phyloP scores from a whole-genome alignment of 2,888 invertebrate species.

The Chrysina gloriosa region DNA sequence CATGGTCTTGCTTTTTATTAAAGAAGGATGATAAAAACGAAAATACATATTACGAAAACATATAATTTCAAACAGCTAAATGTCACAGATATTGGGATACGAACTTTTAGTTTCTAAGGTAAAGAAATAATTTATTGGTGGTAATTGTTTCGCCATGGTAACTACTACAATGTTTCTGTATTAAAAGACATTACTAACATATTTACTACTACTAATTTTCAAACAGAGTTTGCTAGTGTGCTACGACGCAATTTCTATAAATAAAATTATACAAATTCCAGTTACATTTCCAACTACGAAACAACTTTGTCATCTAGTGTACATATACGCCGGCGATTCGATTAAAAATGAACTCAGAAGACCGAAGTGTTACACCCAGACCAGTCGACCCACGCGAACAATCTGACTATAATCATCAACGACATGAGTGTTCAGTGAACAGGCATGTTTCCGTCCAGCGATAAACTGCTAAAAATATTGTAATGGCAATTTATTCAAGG shows the following conservation, averaged over 20 bases:
- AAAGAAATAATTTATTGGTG: too few species aligned
- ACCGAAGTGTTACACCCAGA: slow-evolving; percentile 39
- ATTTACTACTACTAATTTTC: too few species aligned
- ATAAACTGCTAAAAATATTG: slow-evolving; percentile 60
- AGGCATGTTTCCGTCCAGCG: slow-evolving; percentile 60
- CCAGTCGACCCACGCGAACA: slow-evolving; percentile 57
- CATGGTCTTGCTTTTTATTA: too few species aligned
- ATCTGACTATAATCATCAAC: slow-evolving; percentile 59
- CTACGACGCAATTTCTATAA: slow-evolving; percentile 7
- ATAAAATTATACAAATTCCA: slow-evolving; percentile 8
- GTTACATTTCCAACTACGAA: neutral
- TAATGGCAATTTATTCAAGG: slow-evolving; percentile 62
- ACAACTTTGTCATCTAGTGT: slow-evolving; percentile 5
- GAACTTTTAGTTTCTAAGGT: too few species aligned
- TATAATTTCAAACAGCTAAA: too few species aligned
- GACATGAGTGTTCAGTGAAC: slow-evolving; percentile 62
- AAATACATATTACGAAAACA: too few species aligned
- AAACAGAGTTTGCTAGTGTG: too few species aligned
- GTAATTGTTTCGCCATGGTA: too few species aligned
- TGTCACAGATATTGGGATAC: too few species aligned
- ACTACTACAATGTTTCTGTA: too few species aligned
- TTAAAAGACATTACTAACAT: too few species aligned
- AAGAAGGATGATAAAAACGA: too few species aligned
- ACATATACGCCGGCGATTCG: slow-evolving; percentile 9
- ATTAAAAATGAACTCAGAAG: slow-evolving; percentile 24